Base-by-base conservation (phyloP, 2,888 invertebrate genomes). In the Herminia tarsipennalis region DNA sequence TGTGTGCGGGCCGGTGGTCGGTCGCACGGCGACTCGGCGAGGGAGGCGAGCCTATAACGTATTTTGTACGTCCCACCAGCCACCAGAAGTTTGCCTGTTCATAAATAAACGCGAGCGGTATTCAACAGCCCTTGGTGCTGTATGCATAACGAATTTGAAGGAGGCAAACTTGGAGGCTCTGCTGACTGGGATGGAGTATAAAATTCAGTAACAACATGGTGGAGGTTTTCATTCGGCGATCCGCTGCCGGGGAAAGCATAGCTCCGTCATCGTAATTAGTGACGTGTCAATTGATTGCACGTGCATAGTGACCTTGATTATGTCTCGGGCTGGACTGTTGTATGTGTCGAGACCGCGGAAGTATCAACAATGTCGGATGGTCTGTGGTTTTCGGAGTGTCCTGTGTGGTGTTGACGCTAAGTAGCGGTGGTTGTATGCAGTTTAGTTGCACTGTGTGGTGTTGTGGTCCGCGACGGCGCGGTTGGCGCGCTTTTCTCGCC, bases 121-220 rank as follows among this genome's bases (percentile, higher is more conserved):
- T 92, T 92, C 92, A 92, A 92, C 92, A 92, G 92, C 92, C 92
- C 92, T 92, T 91, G 91, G 92, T 92, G 92, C 92, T 92, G 92
- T 92, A 92, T 92, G 92, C 92, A 92, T 92, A 92, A 92, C 92
- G 92, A 92, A 92, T 92, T 91, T 90, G 91, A 90, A 91, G 91
- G 91, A 90, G 91, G 91, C 91, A 90, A 90, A 90, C 91, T 91
- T 90, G 91, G 90, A 90, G 90, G 89, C 91, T 90, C 90, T 90
- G 89, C 83, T 88, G 85, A 80, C 88, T 86, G 86, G 90, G 89
- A 89, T 90, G 89, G 89, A 90, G 90, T 91, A 91, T 91, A 91
- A 91, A 91, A 91, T 91, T 91, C 91, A 88, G 89, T 91, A 89
- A 88, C 91, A 89, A 90, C 91, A 88, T 91, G 89, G 86, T 88